Evolutionary conservation across 2,888 invertebrate genomes (phyloP), one percentile per base, ranked within the genome.

Genomic region (Synergus gifuensis): DNA sequence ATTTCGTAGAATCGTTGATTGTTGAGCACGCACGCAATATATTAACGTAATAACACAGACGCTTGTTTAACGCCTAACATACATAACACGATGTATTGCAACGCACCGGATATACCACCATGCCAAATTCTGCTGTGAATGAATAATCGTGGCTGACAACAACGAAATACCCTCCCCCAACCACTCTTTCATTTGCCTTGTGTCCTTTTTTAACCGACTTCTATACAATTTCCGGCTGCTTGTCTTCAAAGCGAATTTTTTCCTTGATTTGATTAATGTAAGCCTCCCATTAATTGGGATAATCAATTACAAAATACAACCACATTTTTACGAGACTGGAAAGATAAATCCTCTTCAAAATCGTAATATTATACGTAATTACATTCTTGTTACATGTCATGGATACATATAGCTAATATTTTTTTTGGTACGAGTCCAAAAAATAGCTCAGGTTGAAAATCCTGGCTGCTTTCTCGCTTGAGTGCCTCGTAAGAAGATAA

Each of bases 81-180:
- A 79, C 87, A 84, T 77, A 81, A 80, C 88, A 87, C 79, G 86
- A 85, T 85, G 88, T 88, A 88, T 87, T 85, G 87, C 83, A 81
- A 87, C 83, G 84, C 82, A 78, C 87, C 88, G 87, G 87, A 87
- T 86, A 86, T 78, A 79, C 83, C 81, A 77, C 64, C 81, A 46
- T 76, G 85, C 87, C 85, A 81, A 81, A 78, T 82, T 80, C 81
- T 78, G 83, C 79, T 82, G 80, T 80, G 87, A 88, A 87, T 88
- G 85, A 87, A 85, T 88, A 88, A 88, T 86, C 82, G 94, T 95
- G 89, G 28, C 95, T 95, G 84, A 94, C 94, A 88, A 94, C 94
- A 84, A 95, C 95, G 87, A 58, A 54, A 18, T 54, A n/a, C n/a
- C n/a, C 9, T 9, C 9, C 18, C n/a, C n/a, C 54, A 16, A 54